Evolutionary conservation across 1,140 invertebrate species (phyloP), one percentile per base, ranked within the genome.

Genomic region (Holcopasites calliopsidis): DNA sequence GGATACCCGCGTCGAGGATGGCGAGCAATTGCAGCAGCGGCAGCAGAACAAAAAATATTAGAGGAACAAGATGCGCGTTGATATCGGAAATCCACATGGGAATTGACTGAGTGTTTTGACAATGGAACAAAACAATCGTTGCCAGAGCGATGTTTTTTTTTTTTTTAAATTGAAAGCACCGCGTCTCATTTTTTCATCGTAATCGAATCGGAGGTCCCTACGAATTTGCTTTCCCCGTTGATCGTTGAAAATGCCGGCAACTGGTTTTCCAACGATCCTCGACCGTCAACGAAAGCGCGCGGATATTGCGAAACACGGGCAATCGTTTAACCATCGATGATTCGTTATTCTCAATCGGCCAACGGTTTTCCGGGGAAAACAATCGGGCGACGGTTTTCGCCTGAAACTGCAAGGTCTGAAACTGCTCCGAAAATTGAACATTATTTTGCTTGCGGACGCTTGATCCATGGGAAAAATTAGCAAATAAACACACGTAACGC

Each of bases 91-190:
- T 38, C 33, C 31, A n/a, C 55, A 7, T 11, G 21, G n/a, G 31
- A 6, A n/a, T 38, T 7, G 31, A 31, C 38, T 38, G 38, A 58
- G 35, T 38, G 35, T 52, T 58, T 58, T 58, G 21, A 11, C 55
- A 21, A 35, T 13, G 18, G 31, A 58, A 31, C 33, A 58, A 58
- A 58, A n/a, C 31, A 58, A 58, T 6, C 13, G n/a, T 3, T 1
- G 6, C 6, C 8, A 21, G 31, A 58, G 38, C 55, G 55, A 38
- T 58, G 31, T 38, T 58, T 58, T 58, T 58, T 35, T 58, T n/a
- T n/a, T n/a, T n/a, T n/a, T n/a, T n/a, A n/a, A 58, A 58, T 58
- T 58, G 55, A 58, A 58, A 58, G 38, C 55, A 6, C 11, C 21
- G 55, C 4, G 31, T 26, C 21, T 23, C 31, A 23, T 58, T 58